Percentiles rank a stretch among this genome's conserved stretches.
phyloP scores from a whole-genome alignment of 2,113 vertebrate species.

The Origma solitaria region DNA sequence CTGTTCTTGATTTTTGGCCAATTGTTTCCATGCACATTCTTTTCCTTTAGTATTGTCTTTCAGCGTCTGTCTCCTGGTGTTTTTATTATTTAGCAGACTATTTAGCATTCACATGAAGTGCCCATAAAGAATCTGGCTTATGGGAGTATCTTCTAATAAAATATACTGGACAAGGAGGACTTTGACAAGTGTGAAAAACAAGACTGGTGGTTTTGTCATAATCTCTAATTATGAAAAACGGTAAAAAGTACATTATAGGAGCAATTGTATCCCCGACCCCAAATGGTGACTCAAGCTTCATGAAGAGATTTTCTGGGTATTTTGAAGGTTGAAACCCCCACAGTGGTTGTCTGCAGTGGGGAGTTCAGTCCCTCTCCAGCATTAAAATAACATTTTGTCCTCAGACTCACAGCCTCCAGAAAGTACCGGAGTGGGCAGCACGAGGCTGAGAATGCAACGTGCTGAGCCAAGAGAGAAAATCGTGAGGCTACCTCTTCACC shows the following conservation, averaged over 20 bases:
- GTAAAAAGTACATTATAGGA: not conserved
- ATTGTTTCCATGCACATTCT: not conserved
- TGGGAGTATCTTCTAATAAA: not conserved
- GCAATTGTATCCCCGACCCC: not conserved
- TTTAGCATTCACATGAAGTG: not conserved
- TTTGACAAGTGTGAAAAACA: not conserved
- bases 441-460: accelerated
- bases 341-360: not conserved
- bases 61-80: not conserved
- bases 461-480: not conserved
- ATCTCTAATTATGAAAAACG: not conserved
- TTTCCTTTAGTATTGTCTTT: not conserved
- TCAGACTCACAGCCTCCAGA: not conserved
- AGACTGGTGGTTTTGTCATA: not conserved
- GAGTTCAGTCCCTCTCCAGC: not conserved
- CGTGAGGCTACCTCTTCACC: not conserved
- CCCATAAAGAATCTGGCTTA: not conserved
- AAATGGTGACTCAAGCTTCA: not conserved
- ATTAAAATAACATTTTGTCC: not conserved
- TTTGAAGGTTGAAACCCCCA: not conserved
- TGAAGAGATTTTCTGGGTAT: not conserved
- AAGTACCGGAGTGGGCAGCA: not conserved
- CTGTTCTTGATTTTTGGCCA: not conserved
- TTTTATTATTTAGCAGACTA: not conserved
- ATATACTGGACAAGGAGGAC: not conserved